These are phyloP conservation scores for Oostethus manadensis DNA, from an alignment of 2,113 vertebrate species.

Conservation along the genomic window DNA sequence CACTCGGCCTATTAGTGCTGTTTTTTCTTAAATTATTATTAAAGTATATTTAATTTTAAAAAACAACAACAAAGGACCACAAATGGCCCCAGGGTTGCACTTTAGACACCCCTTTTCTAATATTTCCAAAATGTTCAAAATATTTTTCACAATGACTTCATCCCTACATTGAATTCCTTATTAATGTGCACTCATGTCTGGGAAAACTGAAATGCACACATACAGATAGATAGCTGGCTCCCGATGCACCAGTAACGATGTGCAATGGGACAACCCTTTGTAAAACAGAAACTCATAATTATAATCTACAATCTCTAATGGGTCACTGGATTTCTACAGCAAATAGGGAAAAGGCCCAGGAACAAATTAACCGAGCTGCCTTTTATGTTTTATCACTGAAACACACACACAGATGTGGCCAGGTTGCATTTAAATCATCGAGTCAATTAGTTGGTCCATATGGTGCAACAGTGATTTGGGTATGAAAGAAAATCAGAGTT, in stretches of 20 bases:
- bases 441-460: slow-evolving; percentile 73
- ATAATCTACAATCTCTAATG: slow-evolving; percentile 63
- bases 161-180: neutral
- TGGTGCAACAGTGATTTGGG: slow-evolving; percentile 66
- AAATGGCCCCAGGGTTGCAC: too few relatives aligned
- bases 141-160: neutral
- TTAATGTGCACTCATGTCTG: neutral
- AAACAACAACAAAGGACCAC: too few relatives aligned
- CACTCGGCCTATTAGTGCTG: too few relatives aligned
- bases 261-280: slow-evolving; percentile 42
- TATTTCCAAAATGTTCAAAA: too few relatives aligned
- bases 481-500: slow-evolving; percentile 54
- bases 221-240: slow-evolving; percentile 6
- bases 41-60: too few relatives aligned
- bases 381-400: slow-evolving; percentile 75
- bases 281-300: slow-evolving; percentile 66
- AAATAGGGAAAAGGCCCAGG: slow-evolving; percentile 41
- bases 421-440: slow-evolving; percentile 66
- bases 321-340: slow-evolving; percentile 56
- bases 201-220: slow-evolving; percentile 3
- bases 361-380: slow-evolving; percentile 67
- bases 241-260: neutral
- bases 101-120: too few relatives aligned
- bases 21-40: too few relatives aligned
- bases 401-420: slow-evolving; percentile 53